These are phyloP conservation scores for Pimephales promelas DNA, from an alignment of 2,113 vertebrate species.

Conservation along the genomic window DNA sequence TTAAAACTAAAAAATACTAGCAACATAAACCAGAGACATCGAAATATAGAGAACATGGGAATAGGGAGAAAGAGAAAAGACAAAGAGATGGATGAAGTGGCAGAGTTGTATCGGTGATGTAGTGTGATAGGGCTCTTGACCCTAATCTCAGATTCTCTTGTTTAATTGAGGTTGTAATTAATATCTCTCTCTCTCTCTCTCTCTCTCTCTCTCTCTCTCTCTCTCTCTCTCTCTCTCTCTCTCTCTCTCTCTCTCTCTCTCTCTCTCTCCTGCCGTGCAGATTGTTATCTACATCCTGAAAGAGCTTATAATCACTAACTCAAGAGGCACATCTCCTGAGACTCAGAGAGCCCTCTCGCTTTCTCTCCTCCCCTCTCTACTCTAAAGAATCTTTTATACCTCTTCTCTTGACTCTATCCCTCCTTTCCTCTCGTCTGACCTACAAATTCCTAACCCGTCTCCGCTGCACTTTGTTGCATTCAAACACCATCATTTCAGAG, in stretches of 20 bases:
- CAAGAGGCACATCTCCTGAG: conserved; percentile 50
- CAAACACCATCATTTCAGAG: conserved; percentile 31
- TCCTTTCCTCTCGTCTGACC: conserved; percentile 38
- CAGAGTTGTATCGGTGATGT: conserved; percentile 47
- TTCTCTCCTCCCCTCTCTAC: conserved; percentile 15
- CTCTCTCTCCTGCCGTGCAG: conserved; percentile 43
- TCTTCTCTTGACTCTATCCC: not conserved
- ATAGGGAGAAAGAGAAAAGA: conserved; percentile 15
- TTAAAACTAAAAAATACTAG: conserved; percentile 40
- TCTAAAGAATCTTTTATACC: conserved; percentile 30
- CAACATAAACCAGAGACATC: conserved; percentile 7
- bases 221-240: conserved; percentile 32
- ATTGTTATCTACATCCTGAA: conserved; percentile 58
- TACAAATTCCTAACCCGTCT: conserved; percentile 25
- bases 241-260: conserved; percentile 27
- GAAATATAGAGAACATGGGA: not conserved
- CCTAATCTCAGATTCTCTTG: conserved; percentile 59
- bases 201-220: conserved; percentile 26
- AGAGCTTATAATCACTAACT: conserved; percentile 62
- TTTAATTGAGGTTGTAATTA: conserved; percentile 62
- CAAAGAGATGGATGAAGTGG: conserved; percentile 33
- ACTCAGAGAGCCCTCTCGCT: conserved; percentile 1
- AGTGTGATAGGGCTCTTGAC: conserved; percentile 56
- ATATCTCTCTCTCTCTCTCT: not conserved
- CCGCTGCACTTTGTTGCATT: conserved; percentile 31